phyloP scores from a whole-genome alignment of 2,888 invertebrate genomes.

The Diarsia mendica region DNA sequence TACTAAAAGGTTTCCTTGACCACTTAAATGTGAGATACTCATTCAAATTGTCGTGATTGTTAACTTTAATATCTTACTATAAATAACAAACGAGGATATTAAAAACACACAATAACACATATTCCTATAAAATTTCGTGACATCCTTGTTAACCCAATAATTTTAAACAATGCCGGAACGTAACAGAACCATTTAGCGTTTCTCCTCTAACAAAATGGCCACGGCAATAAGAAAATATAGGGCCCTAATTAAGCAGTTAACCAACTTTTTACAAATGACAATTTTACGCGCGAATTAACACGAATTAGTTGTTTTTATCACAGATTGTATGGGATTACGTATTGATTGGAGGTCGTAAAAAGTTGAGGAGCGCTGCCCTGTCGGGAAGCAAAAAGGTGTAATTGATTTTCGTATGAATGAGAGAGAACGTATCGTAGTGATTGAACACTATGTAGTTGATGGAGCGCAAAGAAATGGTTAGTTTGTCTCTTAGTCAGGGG shows the following conservation, averaged over 20 bases:
- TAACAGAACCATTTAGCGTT: constrained; percentile 51
- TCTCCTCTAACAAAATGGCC: constrained; percentile 52
- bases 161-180: constrained; percentile 47
- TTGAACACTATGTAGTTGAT: constrained; percentile 35
- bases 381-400: constrained; percentile 56
- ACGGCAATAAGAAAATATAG: constrained; percentile 72
- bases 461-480: constrained; percentile 45
- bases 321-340: constrained; percentile 64
- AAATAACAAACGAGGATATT: constrained; percentile 47
- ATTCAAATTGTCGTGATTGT: constrained; percentile 56
- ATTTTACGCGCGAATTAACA: constrained; percentile 86
- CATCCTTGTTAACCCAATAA: constrained; percentile 47
- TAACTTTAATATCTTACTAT: constrained; percentile 52
- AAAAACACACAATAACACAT: constrained; percentile 47
- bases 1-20: neutral
- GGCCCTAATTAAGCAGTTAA: constrained; percentile 77
- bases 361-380: constrained; percentile 42
- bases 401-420: constrained; percentile 59
- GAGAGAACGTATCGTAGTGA: constrained; percentile 37
- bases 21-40: neutral
- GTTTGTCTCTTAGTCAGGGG: constrained; percentile 27
- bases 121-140: constrained; percentile 57
- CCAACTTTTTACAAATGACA: constrained; percentile 78
- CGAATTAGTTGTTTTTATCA: constrained; percentile 74
- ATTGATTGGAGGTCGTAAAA: constrained; percentile 61